Percentiles rank a stretch among this genome's conserved stretches.
These are phyloP conservation scores for Chascanopsetta lugubris DNA, from an alignment of 2,113 vertebrate genomes.

Conservation along the genomic window DNA sequence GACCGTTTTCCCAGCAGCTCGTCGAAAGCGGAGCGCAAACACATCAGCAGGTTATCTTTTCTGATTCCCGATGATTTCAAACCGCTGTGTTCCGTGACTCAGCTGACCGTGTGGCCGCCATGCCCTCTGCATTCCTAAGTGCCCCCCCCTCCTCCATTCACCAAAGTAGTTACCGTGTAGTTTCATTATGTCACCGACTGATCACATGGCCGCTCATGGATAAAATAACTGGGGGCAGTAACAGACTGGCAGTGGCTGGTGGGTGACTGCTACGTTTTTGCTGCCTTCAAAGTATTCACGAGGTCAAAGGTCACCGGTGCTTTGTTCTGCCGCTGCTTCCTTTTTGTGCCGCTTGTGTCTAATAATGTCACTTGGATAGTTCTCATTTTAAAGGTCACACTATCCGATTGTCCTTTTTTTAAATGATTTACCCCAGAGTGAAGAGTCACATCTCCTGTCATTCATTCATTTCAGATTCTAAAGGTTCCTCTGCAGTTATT, in stretches of 20 bases:
- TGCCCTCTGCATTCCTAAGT: constrained; percentile 52
- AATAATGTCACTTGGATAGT: background rate
- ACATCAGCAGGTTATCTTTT: background rate
- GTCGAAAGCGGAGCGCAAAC: background rate
- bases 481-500: background rate
- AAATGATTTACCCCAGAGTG: too few species aligned
- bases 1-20: background rate
- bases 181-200: constrained; percentile 51
- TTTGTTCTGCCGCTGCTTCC: background rate
- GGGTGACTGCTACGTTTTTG: constrained; percentile 11
- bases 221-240: constrained; percentile 31
- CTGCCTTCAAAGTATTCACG: background rate
- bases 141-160: constrained; percentile 26
- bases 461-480: too few species aligned
- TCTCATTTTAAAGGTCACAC: background rate
- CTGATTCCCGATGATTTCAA: constrained; percentile 4
- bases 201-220: constrained; percentile 64
- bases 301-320: constrained; percentile 6
- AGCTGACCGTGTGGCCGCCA: constrained; percentile 15
- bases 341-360: background rate
- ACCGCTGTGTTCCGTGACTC: background rate
- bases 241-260: background rate
- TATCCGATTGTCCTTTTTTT: too few species aligned
- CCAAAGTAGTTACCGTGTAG: constrained; percentile 52
- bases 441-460: background rate